Evolutionary conservation across 2,797 vertebrate genomes (phyloP).

Genomic region (Selene dorsalis): DNA sequence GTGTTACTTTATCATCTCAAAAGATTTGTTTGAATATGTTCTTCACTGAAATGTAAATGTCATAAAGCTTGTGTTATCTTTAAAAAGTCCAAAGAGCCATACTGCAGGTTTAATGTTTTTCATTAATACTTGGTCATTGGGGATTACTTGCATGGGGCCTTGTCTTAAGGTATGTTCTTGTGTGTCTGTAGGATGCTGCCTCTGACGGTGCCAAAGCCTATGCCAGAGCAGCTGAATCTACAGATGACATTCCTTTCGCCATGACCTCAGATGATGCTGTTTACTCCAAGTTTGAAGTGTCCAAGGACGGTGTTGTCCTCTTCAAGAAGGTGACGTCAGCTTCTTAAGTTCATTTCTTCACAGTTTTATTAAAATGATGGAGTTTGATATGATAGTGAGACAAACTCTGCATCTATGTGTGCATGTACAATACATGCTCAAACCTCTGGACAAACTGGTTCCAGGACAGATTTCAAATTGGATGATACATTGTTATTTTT

Average conservation of each 20-base stretch:
- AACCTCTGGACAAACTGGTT: background rate
- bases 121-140: background rate
- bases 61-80: too few species aligned
- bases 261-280: slow-evolving; percentile 85
- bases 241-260: slow-evolving; percentile 94
- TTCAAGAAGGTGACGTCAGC: slow-evolving; percentile 93
- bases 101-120: background rate
- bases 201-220: slow-evolving; percentile 89
- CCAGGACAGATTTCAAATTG: background rate
- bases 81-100: too few species aligned
- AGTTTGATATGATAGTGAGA: background rate
- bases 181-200: slow-evolving; percentile 82
- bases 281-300: slow-evolving; percentile 90
- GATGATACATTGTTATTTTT: background rate
- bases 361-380: background rate
- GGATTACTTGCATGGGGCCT: background rate
- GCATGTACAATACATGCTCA: fast-evolving
- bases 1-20: background rate
- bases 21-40: background rate
- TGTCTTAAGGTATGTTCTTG: background rate
- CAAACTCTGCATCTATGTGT: background rate
- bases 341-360: background rate
- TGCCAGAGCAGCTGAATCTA: slow-evolving; percentile 89
- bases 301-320: slow-evolving; percentile 89
- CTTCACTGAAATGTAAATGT: background rate